Conservation (phyloP, 2,113 vertebrate species). For the Phalacrocorax carbo region DNA sequence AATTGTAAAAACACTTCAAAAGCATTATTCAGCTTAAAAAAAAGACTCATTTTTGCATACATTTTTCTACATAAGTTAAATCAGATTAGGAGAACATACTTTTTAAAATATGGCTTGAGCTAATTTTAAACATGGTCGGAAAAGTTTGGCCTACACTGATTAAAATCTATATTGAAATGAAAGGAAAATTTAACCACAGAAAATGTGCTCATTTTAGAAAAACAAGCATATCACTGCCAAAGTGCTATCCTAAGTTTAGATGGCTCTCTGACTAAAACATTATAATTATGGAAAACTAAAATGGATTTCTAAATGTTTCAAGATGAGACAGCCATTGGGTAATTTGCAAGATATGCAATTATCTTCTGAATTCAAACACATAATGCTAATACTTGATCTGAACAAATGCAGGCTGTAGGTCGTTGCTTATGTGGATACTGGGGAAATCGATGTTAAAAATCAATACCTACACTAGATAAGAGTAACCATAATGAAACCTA, state of each 20-base stretch:
- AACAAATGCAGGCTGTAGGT: slow-evolving; percentile 39
- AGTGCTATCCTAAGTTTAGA: slow-evolving; percentile 68
- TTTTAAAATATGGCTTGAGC: slow-evolving; percentile 44
- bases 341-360: slow-evolving; percentile 69
- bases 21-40: slow-evolving; percentile 11
- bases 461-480: background rate
- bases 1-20: slow-evolving; percentile 9
- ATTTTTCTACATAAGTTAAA: background rate
- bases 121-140: slow-evolving; percentile 67
- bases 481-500: slow-evolving; percentile 1
- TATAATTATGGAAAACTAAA: slow-evolving; percentile 72
- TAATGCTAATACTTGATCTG: slow-evolving; percentile 13
- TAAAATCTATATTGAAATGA: slow-evolving; percentile 73
- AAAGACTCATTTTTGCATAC: background rate
- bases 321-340: slow-evolving; percentile 67
- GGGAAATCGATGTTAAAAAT: slow-evolving; percentile 28
- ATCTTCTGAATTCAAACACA: slow-evolving; percentile 56
- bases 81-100: slow-evolving; percentile 24
- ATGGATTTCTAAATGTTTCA: slow-evolving; percentile 74
- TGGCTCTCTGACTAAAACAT: slow-evolving; percentile 61
- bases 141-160: slow-evolving; percentile 62
- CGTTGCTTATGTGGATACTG: background rate
- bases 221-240: slow-evolving; percentile 67
- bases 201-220: slow-evolving; percentile 70
- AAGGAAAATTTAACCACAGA: slow-evolving; percentile 74